Evolutionary conservation across 2,888 invertebrate genomes (phyloP).

Genomic region (Mythimna vitellina): DNA sequence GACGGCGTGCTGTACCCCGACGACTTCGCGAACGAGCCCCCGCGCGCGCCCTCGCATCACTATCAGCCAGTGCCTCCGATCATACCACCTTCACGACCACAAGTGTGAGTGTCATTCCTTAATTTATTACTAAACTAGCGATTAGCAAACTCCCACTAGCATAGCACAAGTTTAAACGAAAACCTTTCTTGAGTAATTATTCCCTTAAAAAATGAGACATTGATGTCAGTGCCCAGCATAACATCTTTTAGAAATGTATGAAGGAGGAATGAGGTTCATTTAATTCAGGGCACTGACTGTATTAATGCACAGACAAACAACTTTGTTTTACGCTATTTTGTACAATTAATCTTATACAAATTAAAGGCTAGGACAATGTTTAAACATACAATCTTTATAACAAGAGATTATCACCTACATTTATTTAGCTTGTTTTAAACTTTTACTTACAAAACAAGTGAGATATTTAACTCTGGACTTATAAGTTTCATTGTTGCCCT

Average conservation of each 20-base stretch:
- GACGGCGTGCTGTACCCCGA: slow-evolving; percentile 91
- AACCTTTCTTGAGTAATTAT: background rate
- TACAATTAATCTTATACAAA: background rate
- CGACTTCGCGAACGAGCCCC: slow-evolving; percentile 91
- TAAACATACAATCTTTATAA: background rate
- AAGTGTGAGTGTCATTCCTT: slow-evolving; percentile 65
- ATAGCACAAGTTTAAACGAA: background rate
- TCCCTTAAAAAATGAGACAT: background rate
- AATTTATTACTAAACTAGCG: background rate
- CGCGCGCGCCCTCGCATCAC: slow-evolving; percentile 84
- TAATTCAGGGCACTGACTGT: background rate
- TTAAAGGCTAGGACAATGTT: background rate
- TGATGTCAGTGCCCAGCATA: background rate
- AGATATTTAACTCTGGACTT: background rate
- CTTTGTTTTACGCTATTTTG: background rate
- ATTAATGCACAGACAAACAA: background rate
- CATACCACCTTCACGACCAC: slow-evolving; percentile 83
- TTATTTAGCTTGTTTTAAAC: too few species aligned
- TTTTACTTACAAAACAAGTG: background rate
- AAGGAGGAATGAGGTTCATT: background rate
- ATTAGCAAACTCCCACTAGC: background rate
- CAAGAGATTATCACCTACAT: background rate
- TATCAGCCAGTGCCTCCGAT: slow-evolving; percentile 84
- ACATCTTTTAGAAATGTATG: background rate
- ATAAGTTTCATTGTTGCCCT: background rate